These are phyloP conservation scores for Eira barbara DNA, from an alignment of 2,113 vertebrate species.

Conservation along the genomic window DNA sequence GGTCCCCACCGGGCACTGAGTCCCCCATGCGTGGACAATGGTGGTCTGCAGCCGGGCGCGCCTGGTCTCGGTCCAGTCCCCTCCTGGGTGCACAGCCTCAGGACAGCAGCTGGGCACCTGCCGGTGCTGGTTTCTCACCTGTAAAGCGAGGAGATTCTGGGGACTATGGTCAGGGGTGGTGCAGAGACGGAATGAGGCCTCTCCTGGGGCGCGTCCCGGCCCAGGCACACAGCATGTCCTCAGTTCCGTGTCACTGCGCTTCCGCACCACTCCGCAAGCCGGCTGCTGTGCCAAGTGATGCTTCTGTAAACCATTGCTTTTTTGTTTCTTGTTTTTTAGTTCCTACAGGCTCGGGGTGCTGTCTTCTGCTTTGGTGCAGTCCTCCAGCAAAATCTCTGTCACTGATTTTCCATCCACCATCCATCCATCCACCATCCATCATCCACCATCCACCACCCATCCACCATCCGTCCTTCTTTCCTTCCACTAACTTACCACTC, in stretches of 20 bases:
- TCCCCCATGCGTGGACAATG: accelerated
- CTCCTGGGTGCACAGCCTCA: accelerated
- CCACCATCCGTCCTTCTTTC: background rate
- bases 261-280: accelerated
- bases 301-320: background rate
- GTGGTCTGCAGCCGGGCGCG: accelerated
- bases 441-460: background rate
- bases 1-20: accelerated
- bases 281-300: accelerated
- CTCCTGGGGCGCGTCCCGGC: accelerated
- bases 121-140: accelerated
- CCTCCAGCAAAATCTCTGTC: background rate
- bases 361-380: background rate
- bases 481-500: background rate
- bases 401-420: background rate
- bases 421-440: background rate
- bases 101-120: background rate
- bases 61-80: background rate
- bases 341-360: background rate
- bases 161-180: background rate
- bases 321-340: background rate
- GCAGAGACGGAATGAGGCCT: background rate
- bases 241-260: background rate
- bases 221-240: background rate
- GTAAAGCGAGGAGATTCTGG: too few relatives aligned